Base-by-base conservation (phyloP, 2,888 invertebrate species). In the Fragum fragum region DNA sequence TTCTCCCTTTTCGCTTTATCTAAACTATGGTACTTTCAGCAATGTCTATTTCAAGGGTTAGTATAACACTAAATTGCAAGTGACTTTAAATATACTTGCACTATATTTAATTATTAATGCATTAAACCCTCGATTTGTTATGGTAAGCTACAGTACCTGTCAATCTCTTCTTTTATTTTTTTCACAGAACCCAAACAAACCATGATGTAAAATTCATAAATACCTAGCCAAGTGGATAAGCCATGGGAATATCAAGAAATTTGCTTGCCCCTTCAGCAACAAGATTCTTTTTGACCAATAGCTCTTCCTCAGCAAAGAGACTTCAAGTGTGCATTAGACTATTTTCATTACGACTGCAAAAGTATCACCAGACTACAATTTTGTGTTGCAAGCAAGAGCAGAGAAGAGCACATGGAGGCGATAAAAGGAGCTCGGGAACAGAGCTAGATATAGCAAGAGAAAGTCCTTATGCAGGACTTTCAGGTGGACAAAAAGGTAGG, bases 381-480 rank as follows among this genome's bases (percentile, higher is more conserved):
- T 21, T 42, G 26, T 9, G 9, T 7, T 36, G 26, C 9, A 42
- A 26, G 9, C 39, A 66, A 39, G 21, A 11, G 14, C 36, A 66
- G 21, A 36, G 32, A 42, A 66, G 32, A 32, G 9, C 9, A 29
- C n/a, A 28, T 29, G 32, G 28, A n/a, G 29, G 28, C 0, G 32
- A 61, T 6, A 26, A 26, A 28, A 23, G 21, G 28, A 18, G 21
- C 7, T 2, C 57, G 3, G 57, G 28, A 28, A 61, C 61, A 18
- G 88, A 89, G 36, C 68, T 91, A 26, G 89, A 90, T 21, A 70
- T 90, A 53, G 76, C 87, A 0, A 85, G 87, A 73, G 85, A 90
- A 79, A 89, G 76, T 73, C 90, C 91, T 1, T 91, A 90, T 81
- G 88, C 88, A 29, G 89, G 88, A 11, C 61, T 91, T 47, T 86